These are phyloP conservation scores for Myrmophylax atrothorax DNA, from an alignment of 2,113 vertebrate species.

Conservation along the genomic window DNA sequence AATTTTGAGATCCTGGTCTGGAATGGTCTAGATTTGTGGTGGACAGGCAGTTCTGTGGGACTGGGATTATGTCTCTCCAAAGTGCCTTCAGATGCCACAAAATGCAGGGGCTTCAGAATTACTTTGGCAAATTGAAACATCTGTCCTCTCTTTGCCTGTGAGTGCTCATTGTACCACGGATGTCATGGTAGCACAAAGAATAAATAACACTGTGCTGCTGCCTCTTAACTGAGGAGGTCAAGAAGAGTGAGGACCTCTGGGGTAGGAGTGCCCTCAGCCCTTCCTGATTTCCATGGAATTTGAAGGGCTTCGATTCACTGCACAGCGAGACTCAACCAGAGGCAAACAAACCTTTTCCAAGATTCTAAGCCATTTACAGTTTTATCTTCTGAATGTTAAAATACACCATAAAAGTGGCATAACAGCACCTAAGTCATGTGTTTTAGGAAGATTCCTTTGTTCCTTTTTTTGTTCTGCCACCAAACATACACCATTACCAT, in stretches of 20 bases:
- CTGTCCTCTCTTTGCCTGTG: not conserved
- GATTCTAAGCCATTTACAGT: not conserved
- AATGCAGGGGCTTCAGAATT: not conserved
- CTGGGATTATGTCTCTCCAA: not conserved
- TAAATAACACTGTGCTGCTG: not conserved
- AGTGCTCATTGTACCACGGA: not conserved
- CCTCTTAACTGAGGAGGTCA: not conserved
- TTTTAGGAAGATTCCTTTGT: not conserved
- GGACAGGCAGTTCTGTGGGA: not conserved
- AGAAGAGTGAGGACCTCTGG: rapidly evolving
- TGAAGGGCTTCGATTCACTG: not conserved
- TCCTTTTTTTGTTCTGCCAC: not conserved
- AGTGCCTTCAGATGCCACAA: not conserved
- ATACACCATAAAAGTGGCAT: not conserved
- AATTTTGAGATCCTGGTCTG: not conserved
- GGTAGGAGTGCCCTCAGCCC: not conserved
- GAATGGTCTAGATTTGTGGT: not conserved
- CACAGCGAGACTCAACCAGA: not conserved
- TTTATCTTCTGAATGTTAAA: not conserved
- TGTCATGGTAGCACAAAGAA: not conserved
- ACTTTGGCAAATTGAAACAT: not conserved
- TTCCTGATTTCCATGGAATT: not conserved
- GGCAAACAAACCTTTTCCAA: not conserved
- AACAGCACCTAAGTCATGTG: not conserved
- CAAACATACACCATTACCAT: rapidly evolving